Evolutionary conservation across 2,797 vertebrate genomes (phyloP), one percentile per base, ranked within the genome.

Genomic region (Capromys pilorides): DNA sequence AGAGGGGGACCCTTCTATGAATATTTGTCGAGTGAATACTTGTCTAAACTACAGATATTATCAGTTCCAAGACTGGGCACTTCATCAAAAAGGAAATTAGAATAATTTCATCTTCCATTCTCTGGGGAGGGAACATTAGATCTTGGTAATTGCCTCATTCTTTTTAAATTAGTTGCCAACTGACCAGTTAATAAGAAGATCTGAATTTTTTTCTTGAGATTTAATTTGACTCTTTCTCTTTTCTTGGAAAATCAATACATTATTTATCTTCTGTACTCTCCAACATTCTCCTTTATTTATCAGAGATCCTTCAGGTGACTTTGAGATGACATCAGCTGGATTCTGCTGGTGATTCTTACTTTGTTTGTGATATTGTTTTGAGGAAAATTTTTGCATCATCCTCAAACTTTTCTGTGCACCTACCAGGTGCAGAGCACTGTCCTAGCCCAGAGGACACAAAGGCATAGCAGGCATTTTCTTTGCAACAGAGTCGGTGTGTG

Each of bases 161-260:
- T 95, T 96, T 86, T 94, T 71, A 87, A 93, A 95, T 95, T 93
- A 90, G 36, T 94, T 97, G 94, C 91, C 59, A 57, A 79, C 84
- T 93, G 94, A 62, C 71, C 85, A 85, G 91, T 94, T 97, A 95
- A 91, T 95, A 95, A 96, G 87, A 83, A 94, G 88, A 57, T 26
- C 92, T 93, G 89, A 73, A 80, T 75, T 96, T 95, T 95, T 90
- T 95, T 91, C 93, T 86, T 39, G 57, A 51, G 91, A 93, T 83
- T 95, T 82, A 93, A 91, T 86, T 90, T 90, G 90, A 95, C 39
- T 28, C 26, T 79, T 94, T 91, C 31, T 78, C 82, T 88, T 94
- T 95, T 54, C 91, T 96, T 88, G 64, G 91, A 90, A 97, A 95
- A 94, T 97, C 96, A 93, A 97, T 96, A 95, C 19, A 39, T 95